Base-by-base conservation (phyloP, 2,797 vertebrate genomes). In the Epinephelus awoara region DNA sequence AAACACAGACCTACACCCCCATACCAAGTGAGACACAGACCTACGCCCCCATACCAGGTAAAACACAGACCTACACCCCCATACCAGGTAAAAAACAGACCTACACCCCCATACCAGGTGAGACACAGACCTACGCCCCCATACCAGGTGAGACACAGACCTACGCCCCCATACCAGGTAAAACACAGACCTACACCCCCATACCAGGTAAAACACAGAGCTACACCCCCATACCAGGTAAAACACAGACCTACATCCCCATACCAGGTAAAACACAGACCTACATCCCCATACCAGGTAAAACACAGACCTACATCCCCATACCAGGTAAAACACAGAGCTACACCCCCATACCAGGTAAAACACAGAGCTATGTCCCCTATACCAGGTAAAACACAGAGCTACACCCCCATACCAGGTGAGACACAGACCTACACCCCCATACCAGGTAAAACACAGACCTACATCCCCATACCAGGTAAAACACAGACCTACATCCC, bases 241-340 rank as follows among this genome's bases (percentile, higher is more conserved):
- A 93, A 93, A 23, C 3, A 27, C 11, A 34, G 13, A n/a, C 14
- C 23, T 23, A 23, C 2, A 2, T 54, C 70, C 25, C 25, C 25
- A 25, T 3, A 25, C 11, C 55, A 47, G 18, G 11, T 38, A 6
- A 11, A 3, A 19, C 25, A 42, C 17, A 63, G 6, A 21, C 15
- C 47, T n/a, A n/a, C n/a, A n/a, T n/a, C n/a, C n/a, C n/a, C n/a
- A 86, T 90, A 70, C 95, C 97, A 25, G 91, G 97, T 98, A 92
- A 94, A 93, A 44, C 18, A 42, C n/a, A 47, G 17, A 19, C 21
- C 54, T 23, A 19, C 3, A 0, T 18, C 21, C 17, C 55, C 50
- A 0, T 78, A 75, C 93, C 96, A 9, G 89, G 96, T 97, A 92
- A 93, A 93, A 23, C 3, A 27, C 11, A 34, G 13, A n/a, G 11